Base-by-base conservation (phyloP, 2,888 invertebrate species). In the Cryptocheilus praepositus region DNA sequence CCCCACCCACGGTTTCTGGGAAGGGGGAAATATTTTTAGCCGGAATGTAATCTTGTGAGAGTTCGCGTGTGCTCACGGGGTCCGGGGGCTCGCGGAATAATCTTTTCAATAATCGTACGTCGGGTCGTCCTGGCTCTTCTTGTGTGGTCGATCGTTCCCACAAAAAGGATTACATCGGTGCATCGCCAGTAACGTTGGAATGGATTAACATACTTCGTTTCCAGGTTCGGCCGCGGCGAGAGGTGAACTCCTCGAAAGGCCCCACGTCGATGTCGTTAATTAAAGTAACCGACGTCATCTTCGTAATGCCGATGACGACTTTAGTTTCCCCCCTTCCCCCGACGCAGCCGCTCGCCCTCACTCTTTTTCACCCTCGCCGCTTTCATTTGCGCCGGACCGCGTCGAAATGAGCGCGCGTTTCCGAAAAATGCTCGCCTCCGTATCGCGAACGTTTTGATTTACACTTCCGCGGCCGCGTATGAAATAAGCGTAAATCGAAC, bases 111-210 rank as follows among this genome's bases (percentile, higher is more conserved):
- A 64, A 67, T 65, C 63, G 28, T 64, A 60, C 67, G 64, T 65
- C 63, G 63, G 49, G 59, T 59, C 67, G 64, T 70, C 68, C 61
- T 1, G 36, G 67, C 76, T 78, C 79, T 71, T 76, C 78, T 69
- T 78, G 78, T 78, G 78, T 78, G 78, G 78, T 22, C 36, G 22
- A 19, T 58, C 68, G 44, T 49, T 18, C 18, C 49, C 49, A 18
- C 18, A 49, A 49, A 49, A 18, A 49, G n/a, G 16, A 18, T 49
- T 49, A 49, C 49, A n/a, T 49, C 18, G 43, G n/a, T 36, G 55
- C 36, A 55, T 36, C 55, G 55, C 54, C 57, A 43, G 65, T 49
- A 61, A 68, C 57, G 56, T 19, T 61, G 63, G 63, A 18, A 18
- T 59, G 55, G 64, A 64, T 67, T 67, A 67, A 67, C 63, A 67